These are phyloP conservation scores for Gnathonemus longibarbis DNA, from an alignment of 2,113 vertebrate genomes.

Conservation along the genomic window DNA sequence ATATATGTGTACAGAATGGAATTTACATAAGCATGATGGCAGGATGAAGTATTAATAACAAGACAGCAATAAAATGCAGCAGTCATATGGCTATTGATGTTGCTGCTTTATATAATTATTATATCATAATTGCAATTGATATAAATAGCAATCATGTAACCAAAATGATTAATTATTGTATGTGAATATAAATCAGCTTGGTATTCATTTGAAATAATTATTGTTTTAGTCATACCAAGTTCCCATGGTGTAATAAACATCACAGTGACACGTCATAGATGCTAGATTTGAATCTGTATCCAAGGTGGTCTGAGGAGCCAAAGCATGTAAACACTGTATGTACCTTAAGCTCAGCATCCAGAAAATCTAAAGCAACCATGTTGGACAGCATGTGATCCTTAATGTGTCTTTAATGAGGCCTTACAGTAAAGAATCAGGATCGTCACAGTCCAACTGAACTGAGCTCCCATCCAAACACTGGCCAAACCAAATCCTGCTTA, in stretches of 20 bases:
- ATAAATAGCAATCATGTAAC: neutral
- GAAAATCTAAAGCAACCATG: neutral
- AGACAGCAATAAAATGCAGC: neutral
- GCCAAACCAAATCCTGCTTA: too few relatives aligned
- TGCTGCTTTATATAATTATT: neutral
- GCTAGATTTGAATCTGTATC: neutral
- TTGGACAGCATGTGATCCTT: neutral
- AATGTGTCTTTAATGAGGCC: neutral
- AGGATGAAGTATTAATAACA: neutral
- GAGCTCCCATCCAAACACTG: too few relatives aligned
- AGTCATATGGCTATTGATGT: neutral
- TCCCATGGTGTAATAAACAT: neutral
- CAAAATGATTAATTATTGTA: neutral
- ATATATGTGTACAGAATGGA: neutral
- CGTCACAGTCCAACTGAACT: too few relatives aligned
- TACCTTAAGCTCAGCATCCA: neutral
- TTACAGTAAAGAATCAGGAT: too few relatives aligned
- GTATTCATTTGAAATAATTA: neutral
- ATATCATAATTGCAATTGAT: neutral
- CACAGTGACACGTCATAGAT: neutral
- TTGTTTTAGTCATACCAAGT: neutral
- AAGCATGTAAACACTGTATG: neutral
- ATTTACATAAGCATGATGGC: neutral
- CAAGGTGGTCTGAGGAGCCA: neutral
- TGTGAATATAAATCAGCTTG: neutral